Base-by-base conservation (phyloP, 2,888 invertebrate species). In the Caenorhabditis sp. region DNA sequence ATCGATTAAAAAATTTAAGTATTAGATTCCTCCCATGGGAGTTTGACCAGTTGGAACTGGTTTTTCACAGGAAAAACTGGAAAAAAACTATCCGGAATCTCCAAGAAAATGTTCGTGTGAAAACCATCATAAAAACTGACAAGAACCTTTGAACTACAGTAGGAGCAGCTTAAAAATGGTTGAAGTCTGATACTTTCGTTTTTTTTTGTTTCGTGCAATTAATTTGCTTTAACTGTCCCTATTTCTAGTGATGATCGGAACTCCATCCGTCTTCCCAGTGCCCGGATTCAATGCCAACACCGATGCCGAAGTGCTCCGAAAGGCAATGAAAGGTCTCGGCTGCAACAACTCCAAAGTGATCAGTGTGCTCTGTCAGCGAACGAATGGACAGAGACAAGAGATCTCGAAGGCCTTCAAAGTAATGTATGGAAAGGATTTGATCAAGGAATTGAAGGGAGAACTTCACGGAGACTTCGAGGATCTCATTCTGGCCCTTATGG, bases 351-450 rank as follows among this genome's bases (percentile, higher is more conserved):
- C 86, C 31, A 90, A 90, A 79, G 89, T 89, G 76, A 87, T 92
- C 72, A 82, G 85, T 61, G 89, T 97, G 14, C 94, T 98, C 61
- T 95, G 95, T 10, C 95, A 95, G 86, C 95, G 97, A 66, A 95
- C 95, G 86, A 96, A 97, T 91, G 94, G 94, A 38, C 97, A 98
- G 93, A 94, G 98, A 79, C 94, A 96, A 88, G 95, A 96, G 91
- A 96, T 97, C 89, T 95, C 95, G 26, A 94, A 79, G 10, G 88
- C 89, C 10, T 97, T 95, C 94, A 97, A 97, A 93, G 85, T 86
- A 24, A 88, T 96, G 91, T 97, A 95, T 93, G 97, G 96, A 92
- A 96, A 96, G 94, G 96, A 91, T 69, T 82, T 91, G 63, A 87
- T 85, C 76, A 86, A 82, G 56, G 91, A 92, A 7, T 79, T 92